Evolutionary conservation across 2,113 vertebrate species (phyloP).

Genomic region (Prinia subflava): DNA sequence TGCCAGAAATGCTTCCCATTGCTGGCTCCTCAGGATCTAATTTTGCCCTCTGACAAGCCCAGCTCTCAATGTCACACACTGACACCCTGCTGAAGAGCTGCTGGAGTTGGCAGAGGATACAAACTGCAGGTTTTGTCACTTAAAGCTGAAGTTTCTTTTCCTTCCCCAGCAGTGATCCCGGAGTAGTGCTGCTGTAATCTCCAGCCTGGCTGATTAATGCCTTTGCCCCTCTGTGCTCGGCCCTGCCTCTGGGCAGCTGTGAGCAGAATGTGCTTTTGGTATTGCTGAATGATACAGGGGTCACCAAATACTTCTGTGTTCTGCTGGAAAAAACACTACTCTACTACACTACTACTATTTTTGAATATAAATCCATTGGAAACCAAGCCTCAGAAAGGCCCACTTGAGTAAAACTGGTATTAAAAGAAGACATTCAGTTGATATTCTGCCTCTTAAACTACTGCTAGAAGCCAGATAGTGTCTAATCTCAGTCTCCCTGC

Average conservation of each 20-base stretch:
- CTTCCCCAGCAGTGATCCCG: not conserved
- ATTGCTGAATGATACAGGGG: not conserved
- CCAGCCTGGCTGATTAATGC: not conserved
- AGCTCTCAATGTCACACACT: not conserved
- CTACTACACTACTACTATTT: no score
- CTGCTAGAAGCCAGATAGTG: not conserved
- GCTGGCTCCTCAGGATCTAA: slow-evolving; percentile 22
- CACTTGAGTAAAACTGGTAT: not conserved
- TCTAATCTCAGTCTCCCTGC: not conserved
- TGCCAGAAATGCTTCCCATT: slow-evolving; percentile 33
- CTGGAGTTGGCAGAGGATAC: not conserved
- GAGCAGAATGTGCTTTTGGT: not conserved
- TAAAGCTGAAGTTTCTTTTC: not conserved
- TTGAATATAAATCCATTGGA: not conserved
- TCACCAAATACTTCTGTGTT: not conserved
- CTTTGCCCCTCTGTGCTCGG: not conserved
- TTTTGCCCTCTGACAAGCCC: slow-evolving; percentile 23
- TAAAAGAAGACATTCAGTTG: not conserved
- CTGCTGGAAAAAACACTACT: not conserved
- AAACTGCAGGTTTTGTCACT: not conserved
- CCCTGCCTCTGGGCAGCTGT: not conserved
- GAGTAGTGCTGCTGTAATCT: not conserved
- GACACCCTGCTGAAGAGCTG: not conserved
- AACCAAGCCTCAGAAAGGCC: not conserved
- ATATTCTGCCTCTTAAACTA: not conserved